A percentile compares a stretch with the other conserved stretches of the same genome.
phyloP scores from a whole-genome alignment of 2,888 invertebrate species.

The Timema podura region DNA sequence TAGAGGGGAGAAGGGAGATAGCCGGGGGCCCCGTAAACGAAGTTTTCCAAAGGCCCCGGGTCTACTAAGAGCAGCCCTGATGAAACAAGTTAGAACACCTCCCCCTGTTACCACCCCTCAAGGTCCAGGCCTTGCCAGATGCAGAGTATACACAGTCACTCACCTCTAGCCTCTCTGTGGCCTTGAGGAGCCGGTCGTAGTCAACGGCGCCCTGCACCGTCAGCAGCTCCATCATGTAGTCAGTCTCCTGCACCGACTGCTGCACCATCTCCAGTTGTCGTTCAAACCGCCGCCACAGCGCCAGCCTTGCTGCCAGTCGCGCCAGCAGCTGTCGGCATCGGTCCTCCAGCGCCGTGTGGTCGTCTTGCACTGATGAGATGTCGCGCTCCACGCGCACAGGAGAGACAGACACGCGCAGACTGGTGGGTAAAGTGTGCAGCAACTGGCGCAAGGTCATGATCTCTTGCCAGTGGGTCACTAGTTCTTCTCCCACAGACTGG shows the following conservation, averaged over 20 bases:
- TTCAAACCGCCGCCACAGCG: constrained; percentile 74
- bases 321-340: constrained; percentile 65
- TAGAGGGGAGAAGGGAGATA: too few species aligned
- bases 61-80: too few species aligned
- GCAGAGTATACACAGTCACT: too few species aligned
- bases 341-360: constrained; percentile 67
- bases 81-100: too few species aligned
- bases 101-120: too few species aligned
- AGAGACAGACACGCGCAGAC: constrained; percentile 67
- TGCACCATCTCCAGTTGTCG: constrained; percentile 73
- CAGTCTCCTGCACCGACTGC: constrained; percentile 77
- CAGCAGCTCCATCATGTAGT: constrained; percentile 81
- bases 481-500: constrained; percentile 58
- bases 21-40: too few species aligned
- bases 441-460: constrained; percentile 70
- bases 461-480: constrained; percentile 71
- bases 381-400: constrained; percentile 72
- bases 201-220: constrained; percentile 82
- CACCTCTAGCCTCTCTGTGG: constrained; percentile 81
- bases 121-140: too few species aligned
- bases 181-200: constrained; percentile 75
- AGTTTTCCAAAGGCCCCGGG: too few species aligned
- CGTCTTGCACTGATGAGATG: constrained; percentile 69
- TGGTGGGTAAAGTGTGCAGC: constrained; percentile 70
- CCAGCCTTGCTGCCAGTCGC: constrained; percentile 60